Evolutionary conservation across 2,113 vertebrate species (phyloP).

Genomic region (Oncorhynchus keta): DNA sequence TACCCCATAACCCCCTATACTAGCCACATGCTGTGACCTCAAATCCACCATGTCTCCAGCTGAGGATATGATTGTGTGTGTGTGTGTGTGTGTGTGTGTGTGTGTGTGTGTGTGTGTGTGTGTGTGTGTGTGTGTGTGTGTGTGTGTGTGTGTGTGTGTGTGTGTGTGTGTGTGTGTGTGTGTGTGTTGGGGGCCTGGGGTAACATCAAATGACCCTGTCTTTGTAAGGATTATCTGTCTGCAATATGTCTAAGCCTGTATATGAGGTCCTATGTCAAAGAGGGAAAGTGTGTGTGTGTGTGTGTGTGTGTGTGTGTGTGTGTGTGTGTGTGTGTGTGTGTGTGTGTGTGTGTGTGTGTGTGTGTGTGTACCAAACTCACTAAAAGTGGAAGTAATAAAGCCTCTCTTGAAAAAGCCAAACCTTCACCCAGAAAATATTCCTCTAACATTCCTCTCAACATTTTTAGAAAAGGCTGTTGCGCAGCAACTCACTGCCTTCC

Average conservation of each 20-base stretch:
- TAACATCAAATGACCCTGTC: slow-evolving; percentile 45
- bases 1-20: slow-evolving; percentile 25
- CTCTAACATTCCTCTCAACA: too few relatives aligned
- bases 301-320: not conserved
- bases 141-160: too few relatives aligned
- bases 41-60: slow-evolving; percentile 37
- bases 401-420: too few relatives aligned
- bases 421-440: too few relatives aligned
- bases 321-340: too few relatives aligned
- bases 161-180: too few relatives aligned
- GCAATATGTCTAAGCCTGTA: slow-evolving; percentile 52
- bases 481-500: too few relatives aligned
- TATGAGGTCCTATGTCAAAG: not conserved
- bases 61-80: not conserved
- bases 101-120: not conserved
- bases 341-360: too few relatives aligned
- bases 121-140: too few relatives aligned
- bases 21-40: slow-evolving; percentile 42
- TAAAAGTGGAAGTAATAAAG: too few relatives aligned
- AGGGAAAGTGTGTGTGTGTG: not conserved
- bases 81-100: not conserved
- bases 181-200: not conserved
- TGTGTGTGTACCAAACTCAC: too few relatives aligned
- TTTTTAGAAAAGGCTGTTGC: too few relatives aligned
- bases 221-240: slow-evolving; percentile 62